Evolutionary conservation across 2,113 vertebrate species (phyloP).

Genomic region (Vicugna pacos): DNA sequence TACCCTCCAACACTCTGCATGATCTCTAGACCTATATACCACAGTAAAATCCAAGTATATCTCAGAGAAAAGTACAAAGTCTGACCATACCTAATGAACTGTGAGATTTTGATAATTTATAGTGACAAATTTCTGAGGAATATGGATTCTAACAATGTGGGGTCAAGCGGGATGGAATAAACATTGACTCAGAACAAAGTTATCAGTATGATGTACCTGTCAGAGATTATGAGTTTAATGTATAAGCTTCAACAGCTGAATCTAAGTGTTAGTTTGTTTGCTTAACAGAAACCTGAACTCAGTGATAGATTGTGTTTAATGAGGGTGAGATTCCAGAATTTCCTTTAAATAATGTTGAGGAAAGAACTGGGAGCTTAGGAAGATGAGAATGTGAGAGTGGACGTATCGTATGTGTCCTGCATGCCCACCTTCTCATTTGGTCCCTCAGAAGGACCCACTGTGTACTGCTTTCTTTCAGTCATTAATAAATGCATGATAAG

Average conservation of each 20-base stretch:
- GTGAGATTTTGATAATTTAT: constrained; percentile 11
- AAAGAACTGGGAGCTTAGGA: not conserved
- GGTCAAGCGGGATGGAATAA: not conserved
- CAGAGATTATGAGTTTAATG: not conserved
- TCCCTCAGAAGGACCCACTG: not conserved
- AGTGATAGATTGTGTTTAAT: not conserved
- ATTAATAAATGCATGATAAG: not conserved
- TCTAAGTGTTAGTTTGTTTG: not conserved
- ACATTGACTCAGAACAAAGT: not conserved
- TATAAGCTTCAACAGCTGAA: not conserved
- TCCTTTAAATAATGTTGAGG: not conserved
- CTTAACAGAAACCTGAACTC: not conserved
- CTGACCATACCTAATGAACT: not conserved
- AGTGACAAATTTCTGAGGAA: constrained; percentile 5
- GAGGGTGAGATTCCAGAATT: not conserved
- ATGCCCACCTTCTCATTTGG: not conserved
- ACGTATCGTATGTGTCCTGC: not conserved
- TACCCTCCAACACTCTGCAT: not conserved
- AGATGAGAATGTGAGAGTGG: not conserved
- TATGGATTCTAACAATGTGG: not conserved
- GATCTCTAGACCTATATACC: not conserved
- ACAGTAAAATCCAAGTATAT: not conserved
- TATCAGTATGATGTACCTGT: not conserved
- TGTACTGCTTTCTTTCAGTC: not conserved
- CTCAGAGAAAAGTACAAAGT: not conserved